These are phyloP conservation scores for Stylophora pistillata DNA, from an alignment of 64 coral and sea anemone species.

Conservation along the genomic window DNA sequence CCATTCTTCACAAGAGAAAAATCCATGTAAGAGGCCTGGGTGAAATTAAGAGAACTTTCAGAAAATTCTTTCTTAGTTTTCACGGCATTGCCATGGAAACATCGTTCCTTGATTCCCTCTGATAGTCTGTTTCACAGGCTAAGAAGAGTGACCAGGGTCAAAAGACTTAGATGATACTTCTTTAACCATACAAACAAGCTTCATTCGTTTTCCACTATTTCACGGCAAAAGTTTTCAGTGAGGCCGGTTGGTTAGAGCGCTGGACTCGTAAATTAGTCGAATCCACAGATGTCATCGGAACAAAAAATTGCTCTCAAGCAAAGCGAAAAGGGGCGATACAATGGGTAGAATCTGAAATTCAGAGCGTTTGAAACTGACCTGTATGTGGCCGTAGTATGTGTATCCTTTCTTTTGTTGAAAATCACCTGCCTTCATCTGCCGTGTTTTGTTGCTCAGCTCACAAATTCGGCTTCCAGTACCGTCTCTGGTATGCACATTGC, in stretches of 20 bases:
- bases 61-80: too few relatives aligned
- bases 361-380: background rate
- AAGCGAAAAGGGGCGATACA: background rate
- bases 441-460: background rate
- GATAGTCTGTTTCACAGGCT: too few relatives aligned
- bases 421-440: background rate
- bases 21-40: background rate
- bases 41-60: background rate
- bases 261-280: too few relatives aligned
- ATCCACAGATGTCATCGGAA: too few relatives aligned
- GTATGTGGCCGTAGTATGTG: background rate
- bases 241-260: too few relatives aligned
- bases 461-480: background rate
- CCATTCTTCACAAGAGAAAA: background rate
- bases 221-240: background rate
- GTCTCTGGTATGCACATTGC: background rate
- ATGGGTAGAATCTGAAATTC: background rate
- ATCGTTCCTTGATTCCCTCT: too few relatives aligned
- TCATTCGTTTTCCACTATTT: background rate
- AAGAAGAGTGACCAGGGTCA: too few relatives aligned
- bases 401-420: background rate
- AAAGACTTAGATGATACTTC: too few relatives aligned
- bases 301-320: too few relatives aligned
- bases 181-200: background rate
- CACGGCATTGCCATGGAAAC: too few relatives aligned